Percentiles rank a stretch among this genome's conserved stretches.
phyloP scores from a whole-genome alignment of 2,888 invertebrate species.

The Sphaerophoria taeniata region DNA sequence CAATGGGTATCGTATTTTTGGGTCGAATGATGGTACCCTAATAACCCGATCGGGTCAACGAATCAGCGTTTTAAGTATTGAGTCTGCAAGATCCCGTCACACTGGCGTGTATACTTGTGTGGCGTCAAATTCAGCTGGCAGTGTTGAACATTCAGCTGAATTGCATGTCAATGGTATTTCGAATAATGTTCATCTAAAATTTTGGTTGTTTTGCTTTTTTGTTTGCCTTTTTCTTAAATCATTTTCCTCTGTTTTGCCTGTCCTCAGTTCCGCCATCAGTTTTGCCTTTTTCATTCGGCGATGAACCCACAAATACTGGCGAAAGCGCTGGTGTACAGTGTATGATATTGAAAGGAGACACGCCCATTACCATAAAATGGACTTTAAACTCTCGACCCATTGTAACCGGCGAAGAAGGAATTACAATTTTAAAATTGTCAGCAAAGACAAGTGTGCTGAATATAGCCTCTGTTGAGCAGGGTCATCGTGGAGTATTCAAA shows the following conservation, averaged over 20 bases:
- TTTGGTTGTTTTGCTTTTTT: constrained; percentile 35
- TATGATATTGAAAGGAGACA: constrained; percentile 90
- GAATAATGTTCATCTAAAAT: background rate
- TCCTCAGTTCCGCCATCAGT: constrained; percentile 86
- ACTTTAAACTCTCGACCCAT: constrained; percentile 84
- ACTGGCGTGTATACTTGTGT: constrained; percentile 86
- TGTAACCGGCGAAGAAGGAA: constrained; percentile 84
- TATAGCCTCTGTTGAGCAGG: constrained; percentile 87
- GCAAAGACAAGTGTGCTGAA: constrained; percentile 87
- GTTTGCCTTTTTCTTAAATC: constrained; percentile 16
- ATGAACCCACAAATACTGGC: constrained; percentile 87
- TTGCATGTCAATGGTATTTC: constrained; percentile 77
- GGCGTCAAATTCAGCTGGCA: constrained; percentile 85
- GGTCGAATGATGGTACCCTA: constrained; percentile 78
- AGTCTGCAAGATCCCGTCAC: constrained; percentile 84
- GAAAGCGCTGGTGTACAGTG: constrained; percentile 88
- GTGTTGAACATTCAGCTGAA: constrained; percentile 81
- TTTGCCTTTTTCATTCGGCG: constrained; percentile 88
- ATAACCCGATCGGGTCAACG: constrained; percentile 78
- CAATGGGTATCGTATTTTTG: constrained; percentile 80
- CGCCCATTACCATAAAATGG: constrained; percentile 91
- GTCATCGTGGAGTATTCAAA: constrained; percentile 89
- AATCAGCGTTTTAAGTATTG: constrained; percentile 85
- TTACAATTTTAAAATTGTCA: constrained; percentile 84
- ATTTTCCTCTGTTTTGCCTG: constrained; percentile 6